Evolutionary conservation across 2,113 vertebrate species (phyloP).

Genomic region (Aptenodytes patagonicus): DNA sequence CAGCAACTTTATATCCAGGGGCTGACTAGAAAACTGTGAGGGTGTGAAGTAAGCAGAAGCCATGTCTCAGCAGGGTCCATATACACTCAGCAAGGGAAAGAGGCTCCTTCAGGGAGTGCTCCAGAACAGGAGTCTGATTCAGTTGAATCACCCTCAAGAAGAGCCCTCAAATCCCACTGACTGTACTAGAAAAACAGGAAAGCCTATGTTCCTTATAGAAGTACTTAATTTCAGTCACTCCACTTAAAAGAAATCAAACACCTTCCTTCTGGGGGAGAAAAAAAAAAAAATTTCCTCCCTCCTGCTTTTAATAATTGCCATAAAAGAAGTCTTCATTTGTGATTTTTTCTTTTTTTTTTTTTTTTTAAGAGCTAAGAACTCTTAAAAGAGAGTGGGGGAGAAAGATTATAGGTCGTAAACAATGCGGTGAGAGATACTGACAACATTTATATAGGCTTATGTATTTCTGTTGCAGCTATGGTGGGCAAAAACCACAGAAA

Average conservation of each 20-base stretch:
- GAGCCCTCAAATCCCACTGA: neutral
- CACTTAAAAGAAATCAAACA: neutral
- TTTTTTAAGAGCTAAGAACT: neutral
- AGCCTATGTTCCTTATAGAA: neutral
- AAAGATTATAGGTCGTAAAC: neutral
- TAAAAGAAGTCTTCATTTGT: neutral
- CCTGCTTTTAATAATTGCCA: neutral
- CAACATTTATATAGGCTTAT: neutral
- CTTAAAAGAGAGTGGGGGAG: rapidly evolving
- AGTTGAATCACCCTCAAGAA: neutral
- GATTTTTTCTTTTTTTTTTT: neutral
- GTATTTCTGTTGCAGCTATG: neutral
- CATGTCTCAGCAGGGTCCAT: neutral
- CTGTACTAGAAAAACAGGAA: neutral
- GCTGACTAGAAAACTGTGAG: neutral
- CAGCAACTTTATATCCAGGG: neutral
- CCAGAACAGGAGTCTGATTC: neutral
- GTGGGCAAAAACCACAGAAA: neutral
- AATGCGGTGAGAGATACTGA: neutral
- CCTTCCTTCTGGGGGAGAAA: neutral
- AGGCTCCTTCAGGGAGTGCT: neutral
- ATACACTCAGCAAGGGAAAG: neutral
- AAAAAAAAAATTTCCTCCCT: neutral
- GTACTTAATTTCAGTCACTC: neutral
- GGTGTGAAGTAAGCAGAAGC: neutral